These are phyloP conservation scores for Pelobates fuscus DNA, from an alignment of 2,113 vertebrate species.

Conservation along the genomic window DNA sequence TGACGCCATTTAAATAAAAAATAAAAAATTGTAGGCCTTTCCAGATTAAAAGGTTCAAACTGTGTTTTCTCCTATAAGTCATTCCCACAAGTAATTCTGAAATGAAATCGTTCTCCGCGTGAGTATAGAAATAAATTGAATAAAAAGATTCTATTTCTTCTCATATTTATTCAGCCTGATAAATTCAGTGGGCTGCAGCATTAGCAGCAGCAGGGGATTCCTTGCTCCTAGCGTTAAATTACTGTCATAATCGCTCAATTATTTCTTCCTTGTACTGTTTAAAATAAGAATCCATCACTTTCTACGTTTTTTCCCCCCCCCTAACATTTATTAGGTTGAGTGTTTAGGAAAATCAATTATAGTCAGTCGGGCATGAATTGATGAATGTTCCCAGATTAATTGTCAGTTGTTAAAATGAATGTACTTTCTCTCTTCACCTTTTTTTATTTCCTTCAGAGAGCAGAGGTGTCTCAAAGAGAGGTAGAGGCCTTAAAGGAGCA, in stretches of 20 bases:
- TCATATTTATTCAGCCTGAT: conserved; percentile 82
- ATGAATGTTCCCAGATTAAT: conserved; percentile 86
- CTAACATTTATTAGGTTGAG: conserved; percentile 83
- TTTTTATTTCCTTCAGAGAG: conserved; percentile 78
- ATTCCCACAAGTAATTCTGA: conserved; percentile 73
- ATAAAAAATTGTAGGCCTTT: neutral
- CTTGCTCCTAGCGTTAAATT: conserved; percentile 86
- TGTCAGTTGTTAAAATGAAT: conserved; percentile 81
- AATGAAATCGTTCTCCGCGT: conserved; percentile 75
- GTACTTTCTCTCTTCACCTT: conserved; percentile 72
- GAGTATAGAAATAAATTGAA: conserved; percentile 83
- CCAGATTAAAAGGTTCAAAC: conserved; percentile 39
- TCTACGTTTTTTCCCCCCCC: conserved; percentile 70
- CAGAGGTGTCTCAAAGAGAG: conserved; percentile 91
- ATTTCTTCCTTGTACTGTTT: conserved; percentile 85
- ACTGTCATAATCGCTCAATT: conserved; percentile 88
- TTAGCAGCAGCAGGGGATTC: conserved; percentile 84
- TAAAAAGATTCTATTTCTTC: conserved; percentile 81
- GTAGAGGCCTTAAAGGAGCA: conserved; percentile 88
- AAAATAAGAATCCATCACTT: conserved; percentile 86
- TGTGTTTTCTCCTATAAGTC: conserved; percentile 73
- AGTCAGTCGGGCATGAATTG: conserved; percentile 82
- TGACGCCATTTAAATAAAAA: neutral
- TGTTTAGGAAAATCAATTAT: conserved; percentile 88
- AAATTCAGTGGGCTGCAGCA: conserved; percentile 81